These are phyloP conservation scores for Cepaea nemoralis DNA, from an alignment of 1,140 invertebrate species.

Conservation along the genomic window DNA sequence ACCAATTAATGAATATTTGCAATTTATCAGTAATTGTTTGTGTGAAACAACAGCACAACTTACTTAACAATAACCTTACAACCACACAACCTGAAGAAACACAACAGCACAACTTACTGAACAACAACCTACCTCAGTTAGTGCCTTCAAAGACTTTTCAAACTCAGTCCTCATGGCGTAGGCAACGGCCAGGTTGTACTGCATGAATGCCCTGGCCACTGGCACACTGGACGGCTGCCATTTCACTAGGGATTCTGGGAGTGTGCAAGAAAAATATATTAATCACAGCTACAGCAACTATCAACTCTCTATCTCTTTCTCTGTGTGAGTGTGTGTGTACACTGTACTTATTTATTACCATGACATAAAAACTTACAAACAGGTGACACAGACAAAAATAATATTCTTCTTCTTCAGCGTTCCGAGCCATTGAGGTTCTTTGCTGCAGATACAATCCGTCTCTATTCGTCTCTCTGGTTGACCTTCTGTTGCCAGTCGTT, in stretches of 20 bases:
- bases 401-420: too few relatives aligned
- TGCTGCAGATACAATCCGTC: too few relatives aligned
- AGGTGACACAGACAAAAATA: too few relatives aligned
- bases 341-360: too few relatives aligned
- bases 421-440: too few relatives aligned
- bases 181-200: constrained; percentile 85
- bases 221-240: constrained; percentile 81
- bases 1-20: too few relatives aligned
- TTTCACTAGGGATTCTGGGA: constrained; percentile 61
- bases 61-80: neutral
- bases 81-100: neutral
- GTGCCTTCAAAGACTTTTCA: constrained; percentile 80
- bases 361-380: too few relatives aligned
- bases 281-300: too few relatives aligned
- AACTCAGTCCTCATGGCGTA: constrained; percentile 83
- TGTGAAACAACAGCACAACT: neutral
- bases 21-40: too few relatives aligned
- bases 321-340: too few relatives aligned
- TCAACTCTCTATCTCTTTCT: neutral
- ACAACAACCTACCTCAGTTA: constrained; percentile 82
- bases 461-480: too few relatives aligned
- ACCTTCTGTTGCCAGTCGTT: too few relatives aligned
- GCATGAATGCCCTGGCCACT: constrained; percentile 79
- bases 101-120: constrained; percentile 1
- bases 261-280: neutral